Evolutionary conservation across 2,888 invertebrate species (phyloP), one percentile per base, ranked within the genome.

Genomic region (Isoperla grammatica): DNA sequence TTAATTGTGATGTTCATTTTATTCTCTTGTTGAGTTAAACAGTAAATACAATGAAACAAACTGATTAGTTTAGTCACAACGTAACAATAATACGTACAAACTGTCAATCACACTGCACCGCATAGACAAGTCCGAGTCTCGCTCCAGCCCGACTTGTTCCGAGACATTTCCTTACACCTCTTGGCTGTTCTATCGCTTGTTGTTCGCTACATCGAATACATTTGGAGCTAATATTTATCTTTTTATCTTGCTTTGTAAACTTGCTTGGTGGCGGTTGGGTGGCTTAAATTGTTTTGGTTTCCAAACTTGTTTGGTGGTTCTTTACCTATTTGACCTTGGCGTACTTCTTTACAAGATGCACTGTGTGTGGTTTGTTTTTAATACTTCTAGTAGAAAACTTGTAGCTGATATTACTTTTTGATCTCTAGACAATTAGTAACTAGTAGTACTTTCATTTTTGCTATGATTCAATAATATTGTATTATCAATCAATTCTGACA

Each of bases 181-280:
- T 29, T 29, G 29, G 29, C 29, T 29, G 29, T 29, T 46, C 39
- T 53, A 39, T 53, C 53, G 53, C 53, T 53, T 53, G 53, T 39
- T 19, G 37, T 53, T 53, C 53, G 53, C 53, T 53, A 53, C 53
- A 12, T 53, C 5, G 37, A 19, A 37, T 5, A 17, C 35, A 19
- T 19, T 15, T 9, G 19, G 35, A 35, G 53, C 53, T 53, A 53
- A 37, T 53, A 15, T 13, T 53, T 37, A 53, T 17, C 3, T 45
- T n/a, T 11, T n/a, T 19, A 45, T 45, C 6, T 45, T 17, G 53
- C 53, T 39, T 53, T 17, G 37, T 53, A 53, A 29, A 53, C 53
- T 37, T 35, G 39, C 53, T 53, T 53, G 53, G 53, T 53, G 53
- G 53, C 53, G 53, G 53, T 5, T 3, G 29, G 49, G 9, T 23